Evolutionary conservation across 1,140 invertebrate species (phyloP), one percentile per base, ranked within the genome.

Genomic region (Drosophila ohnishii): DNA sequence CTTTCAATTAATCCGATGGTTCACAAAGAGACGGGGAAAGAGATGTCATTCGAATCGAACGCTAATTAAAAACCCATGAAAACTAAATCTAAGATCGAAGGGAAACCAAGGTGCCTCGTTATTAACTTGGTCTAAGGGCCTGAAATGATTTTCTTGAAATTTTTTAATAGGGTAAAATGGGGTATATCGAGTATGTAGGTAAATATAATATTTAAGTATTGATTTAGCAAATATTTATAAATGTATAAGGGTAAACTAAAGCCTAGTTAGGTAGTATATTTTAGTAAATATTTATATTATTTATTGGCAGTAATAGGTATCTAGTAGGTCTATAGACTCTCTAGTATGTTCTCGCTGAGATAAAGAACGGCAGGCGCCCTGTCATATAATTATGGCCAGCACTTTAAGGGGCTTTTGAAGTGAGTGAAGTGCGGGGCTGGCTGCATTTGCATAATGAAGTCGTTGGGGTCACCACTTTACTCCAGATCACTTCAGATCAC

Each of bases 391-490:
- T 78, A 81, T 80, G 58, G 72, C 56, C 58, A 56, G 62, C 77
- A 80, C 77, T 80, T 79, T 67, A 25, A 22, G 76, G 57, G 40
- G 42, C 45, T 51, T 67, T 25, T 58, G 64, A 57, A 28, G 67
- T 80, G 78, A 82, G 72, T 82, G 79, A 81, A 81, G 78, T 77
- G 71, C 62, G 44, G 62, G 59, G 60, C 42, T 51, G 50, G 50
- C 47, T 71, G 32, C 62, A 82, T 82, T 82, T 82, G 75, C 79
- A 82, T 82, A 82, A 82, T 82, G 79, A 82, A 82, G 80, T 65
- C 79, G 75, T 83, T 77, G 79, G 64, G 72, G 78, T 80, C 78
- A 65, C 65, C 75, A 78, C 75, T 81, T 56, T 40, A 64, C 67
- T 83, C 47, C 70, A 34, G 47, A 69, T 69, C 61, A 69, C 64